Percentiles rank a stretch among this genome's conserved stretches.
Evolutionary conservation across 92 coral and sea anemone genomes (phyloP).

Genomic region (Phenganax marumi): DNA sequence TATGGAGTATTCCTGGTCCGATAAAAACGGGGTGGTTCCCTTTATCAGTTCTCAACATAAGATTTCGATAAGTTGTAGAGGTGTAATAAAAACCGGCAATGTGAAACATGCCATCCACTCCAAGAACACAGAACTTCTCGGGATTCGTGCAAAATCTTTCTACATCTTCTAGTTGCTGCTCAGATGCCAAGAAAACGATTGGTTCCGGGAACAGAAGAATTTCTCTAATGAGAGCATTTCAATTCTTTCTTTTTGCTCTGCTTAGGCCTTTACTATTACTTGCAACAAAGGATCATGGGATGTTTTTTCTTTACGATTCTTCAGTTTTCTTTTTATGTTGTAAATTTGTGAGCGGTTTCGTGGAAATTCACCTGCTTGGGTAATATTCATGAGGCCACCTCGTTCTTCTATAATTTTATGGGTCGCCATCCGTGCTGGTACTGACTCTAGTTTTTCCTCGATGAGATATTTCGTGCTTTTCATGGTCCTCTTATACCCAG

Average conservation of each 20-base stretch:
- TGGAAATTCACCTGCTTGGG: conserved; percentile 54
- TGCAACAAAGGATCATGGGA: conserved; percentile 52
- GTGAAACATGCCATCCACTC: conserved; percentile 55
- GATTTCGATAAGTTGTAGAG: conserved; percentile 46
- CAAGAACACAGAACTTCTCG: conserved; percentile 50
- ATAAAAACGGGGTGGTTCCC: conserved; percentile 59
- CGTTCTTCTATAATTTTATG: conserved; percentile 49
- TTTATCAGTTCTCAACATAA: conserved; percentile 40
- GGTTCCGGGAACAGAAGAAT: conserved; percentile 57
- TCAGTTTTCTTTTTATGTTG: conserved; percentile 41
- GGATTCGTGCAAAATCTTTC: conserved; percentile 62
- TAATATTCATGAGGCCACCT: conserved; percentile 50
- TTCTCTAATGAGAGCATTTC: conserved; percentile 55
- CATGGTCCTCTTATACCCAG: conserved; percentile 49
- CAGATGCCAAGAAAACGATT: conserved; percentile 52
- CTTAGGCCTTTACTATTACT: conserved; percentile 47
- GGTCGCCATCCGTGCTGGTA: conserved; percentile 48
- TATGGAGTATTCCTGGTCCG: conserved; percentile 47
- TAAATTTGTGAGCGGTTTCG: conserved; percentile 48
- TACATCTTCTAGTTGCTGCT: conserved; percentile 53
- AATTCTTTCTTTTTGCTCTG: conserved; percentile 40
- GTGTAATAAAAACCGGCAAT: conserved; percentile 44
- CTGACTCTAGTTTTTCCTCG: conserved; percentile 32
- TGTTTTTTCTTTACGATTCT: conserved; percentile 13
- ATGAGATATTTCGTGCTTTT: conserved; percentile 48